Percentiles rank a stretch among this genome's conserved stretches.
Evolutionary conservation across 2,797 vertebrate genomes (phyloP).

Genomic region (Melanogrammus aeglefinus): DNA sequence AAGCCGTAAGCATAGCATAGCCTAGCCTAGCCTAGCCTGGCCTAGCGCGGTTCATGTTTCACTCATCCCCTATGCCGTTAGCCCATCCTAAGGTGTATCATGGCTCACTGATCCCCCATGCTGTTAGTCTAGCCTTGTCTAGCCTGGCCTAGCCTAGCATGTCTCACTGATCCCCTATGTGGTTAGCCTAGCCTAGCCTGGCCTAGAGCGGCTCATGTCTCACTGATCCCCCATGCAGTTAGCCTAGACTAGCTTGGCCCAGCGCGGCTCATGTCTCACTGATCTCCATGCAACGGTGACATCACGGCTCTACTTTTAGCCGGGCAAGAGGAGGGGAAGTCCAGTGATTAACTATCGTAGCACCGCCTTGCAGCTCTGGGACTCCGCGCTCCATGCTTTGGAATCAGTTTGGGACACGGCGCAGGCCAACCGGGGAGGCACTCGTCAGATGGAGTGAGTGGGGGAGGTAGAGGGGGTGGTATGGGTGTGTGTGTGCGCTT

Average conservation of each 20-base stretch:
- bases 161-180: too few species aligned
- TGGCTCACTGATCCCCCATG: too few species aligned
- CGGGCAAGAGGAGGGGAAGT: constrained; percentile 53
- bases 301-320: constrained; percentile 72
- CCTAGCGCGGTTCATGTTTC: constrained; percentile 49
- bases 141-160: too few species aligned
- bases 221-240: too few species aligned
- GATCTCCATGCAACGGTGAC: constrained; percentile 67
- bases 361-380: constrained; percentile 30
- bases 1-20: constrained; percentile 36
- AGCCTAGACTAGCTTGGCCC: constrained; percentile 43
- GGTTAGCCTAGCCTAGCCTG: too few species aligned
- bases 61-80: constrained; percentile 61
- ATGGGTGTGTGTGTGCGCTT: background rate
- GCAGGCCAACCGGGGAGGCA: constrained; percentile 19
- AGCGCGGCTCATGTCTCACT: constrained; percentile 58
- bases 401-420: constrained; percentile 32
- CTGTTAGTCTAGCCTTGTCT: too few species aligned
- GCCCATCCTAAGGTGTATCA: too few species aligned
- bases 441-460: constrained; percentile 14
- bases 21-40: constrained; percentile 27
- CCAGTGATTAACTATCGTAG: constrained; percentile 51
- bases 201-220: too few species aligned
- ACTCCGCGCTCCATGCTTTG: constrained; percentile 44
- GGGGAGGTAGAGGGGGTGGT: background rate